These are phyloP conservation scores for Hydrolagus colliei DNA, from an alignment of 2,797 vertebrate species.

Conservation along the genomic window DNA sequence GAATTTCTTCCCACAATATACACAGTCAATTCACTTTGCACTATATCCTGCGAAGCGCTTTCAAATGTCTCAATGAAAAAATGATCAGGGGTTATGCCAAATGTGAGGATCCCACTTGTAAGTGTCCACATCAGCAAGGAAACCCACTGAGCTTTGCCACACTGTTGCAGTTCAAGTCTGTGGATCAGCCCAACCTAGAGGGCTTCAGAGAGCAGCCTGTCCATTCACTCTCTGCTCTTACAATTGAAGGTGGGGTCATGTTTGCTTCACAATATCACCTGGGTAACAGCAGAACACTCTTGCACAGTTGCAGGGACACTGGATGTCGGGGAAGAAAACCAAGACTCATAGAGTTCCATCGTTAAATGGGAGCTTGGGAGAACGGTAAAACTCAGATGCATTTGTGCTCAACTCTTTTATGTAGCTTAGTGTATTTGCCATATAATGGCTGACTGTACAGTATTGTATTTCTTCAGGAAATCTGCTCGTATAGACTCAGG, in stretches of 20 bases:
- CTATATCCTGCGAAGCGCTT: too few relatives aligned
- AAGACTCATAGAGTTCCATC: neutral
- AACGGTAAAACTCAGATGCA: slow-evolving; percentile 1
- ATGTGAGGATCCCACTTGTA: too few relatives aligned
- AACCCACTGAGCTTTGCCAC: too few relatives aligned
- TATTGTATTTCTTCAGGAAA: too few relatives aligned
- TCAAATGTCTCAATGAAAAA: too few relatives aligned
- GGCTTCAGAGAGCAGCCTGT: neutral
- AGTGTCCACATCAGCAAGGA: too few relatives aligned
- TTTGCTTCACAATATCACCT: neutral
- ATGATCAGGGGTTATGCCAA: too few relatives aligned
- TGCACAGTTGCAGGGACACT: neutral
- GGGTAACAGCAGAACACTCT: slow-evolving; percentile 15
- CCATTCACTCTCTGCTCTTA: neutral
- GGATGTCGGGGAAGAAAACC: neutral
- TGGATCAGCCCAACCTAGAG: neutral
- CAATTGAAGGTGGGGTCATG: neutral
- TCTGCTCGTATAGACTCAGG: too few relatives aligned
- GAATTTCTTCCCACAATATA: too few relatives aligned
- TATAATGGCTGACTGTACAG: neutral
- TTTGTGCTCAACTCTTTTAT: neutral
- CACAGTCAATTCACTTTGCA: too few relatives aligned
- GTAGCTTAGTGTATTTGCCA: too few relatives aligned
- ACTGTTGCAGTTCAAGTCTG: neutral
- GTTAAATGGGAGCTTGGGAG: neutral